A percentile compares a stretch with the other conserved stretches of the same genome.
Evolutionary conservation across 37 sponge, comb jelly and placozoan species (phyloP).

Genomic region (Ianthella basta): DNA sequence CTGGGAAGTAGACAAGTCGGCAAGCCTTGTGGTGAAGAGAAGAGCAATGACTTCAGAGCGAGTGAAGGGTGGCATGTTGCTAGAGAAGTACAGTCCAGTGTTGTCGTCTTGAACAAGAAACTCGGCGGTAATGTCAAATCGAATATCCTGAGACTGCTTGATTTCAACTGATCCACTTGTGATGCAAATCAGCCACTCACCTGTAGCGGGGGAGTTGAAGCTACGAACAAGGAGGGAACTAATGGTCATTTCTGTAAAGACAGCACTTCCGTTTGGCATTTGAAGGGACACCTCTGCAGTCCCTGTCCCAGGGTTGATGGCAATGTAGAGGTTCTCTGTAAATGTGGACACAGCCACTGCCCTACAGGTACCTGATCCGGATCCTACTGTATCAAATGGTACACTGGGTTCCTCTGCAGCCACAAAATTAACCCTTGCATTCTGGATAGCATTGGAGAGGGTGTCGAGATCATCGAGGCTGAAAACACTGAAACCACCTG

Average conservation of each 20-base stretch:
- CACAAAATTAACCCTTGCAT: neutral
- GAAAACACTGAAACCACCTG: slow-evolving; percentile 12
- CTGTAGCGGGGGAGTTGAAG: neutral
- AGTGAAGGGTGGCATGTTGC: neutral
- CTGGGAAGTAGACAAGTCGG: neutral
- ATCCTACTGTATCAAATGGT: no score
- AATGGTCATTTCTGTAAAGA: neutral
- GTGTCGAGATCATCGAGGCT: neutral
- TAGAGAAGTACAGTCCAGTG: slow-evolving; percentile 5
- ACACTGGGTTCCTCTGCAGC: neutral
- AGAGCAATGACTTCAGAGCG: slow-evolving; percentile 4
- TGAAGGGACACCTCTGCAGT: slow-evolving; percentile 8
- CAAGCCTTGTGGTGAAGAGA: neutral
- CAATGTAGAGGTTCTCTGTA: neutral
- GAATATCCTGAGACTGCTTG: slow-evolving; percentile 16
- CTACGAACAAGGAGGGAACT: neutral
- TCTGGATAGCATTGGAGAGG: neutral
- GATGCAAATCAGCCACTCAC: slow-evolving; percentile 9
- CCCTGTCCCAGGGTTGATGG: slow-evolving; percentile 14
- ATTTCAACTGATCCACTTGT: slow-evolving; percentile 5
- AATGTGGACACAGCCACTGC: slow-evolving; percentile 2
- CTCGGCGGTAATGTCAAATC: slow-evolving; percentile 11
- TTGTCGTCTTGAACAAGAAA: neutral
- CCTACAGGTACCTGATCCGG: neutral
- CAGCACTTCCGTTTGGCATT: neutral